Evolutionary conservation across 1,140 invertebrate species (phyloP).

Genomic region (Drosophila tropicalis): DNA sequence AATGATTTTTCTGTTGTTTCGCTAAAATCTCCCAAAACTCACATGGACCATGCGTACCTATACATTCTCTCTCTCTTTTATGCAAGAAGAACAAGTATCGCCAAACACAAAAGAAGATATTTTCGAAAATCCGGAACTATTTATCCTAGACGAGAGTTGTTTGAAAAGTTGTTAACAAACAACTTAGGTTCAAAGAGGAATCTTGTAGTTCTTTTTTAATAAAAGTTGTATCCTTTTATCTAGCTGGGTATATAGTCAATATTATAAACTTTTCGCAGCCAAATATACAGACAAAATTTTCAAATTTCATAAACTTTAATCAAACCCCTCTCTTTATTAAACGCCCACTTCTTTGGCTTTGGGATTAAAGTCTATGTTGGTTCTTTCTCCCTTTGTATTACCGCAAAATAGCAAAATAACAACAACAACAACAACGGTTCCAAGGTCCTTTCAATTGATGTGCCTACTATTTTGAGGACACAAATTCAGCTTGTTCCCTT

Average conservation of each 20-base stretch:
- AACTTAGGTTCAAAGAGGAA: too few relatives aligned
- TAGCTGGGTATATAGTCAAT: too few relatives aligned
- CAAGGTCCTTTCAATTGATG: slow-evolving; percentile 58
- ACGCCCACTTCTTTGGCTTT: slow-evolving; percentile 38
- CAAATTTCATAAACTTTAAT: background rate
- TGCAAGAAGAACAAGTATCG: slow-evolving; percentile 10
- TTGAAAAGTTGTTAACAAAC: background rate
- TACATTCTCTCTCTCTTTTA: background rate
- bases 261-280: too few relatives aligned
- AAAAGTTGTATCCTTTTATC: too few relatives aligned
- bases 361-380: slow-evolving; percentile 44
- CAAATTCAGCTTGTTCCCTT: background rate
- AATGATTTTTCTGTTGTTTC: slow-evolving; percentile 53
- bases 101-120: background rate
- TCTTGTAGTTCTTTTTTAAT: too few relatives aligned
- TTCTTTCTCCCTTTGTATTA: slow-evolving; percentile 32
- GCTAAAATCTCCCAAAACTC: slow-evolving; percentile 45
- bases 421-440: slow-evolving; percentile 11
- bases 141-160: background rate
- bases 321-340: slow-evolving; percentile 18
- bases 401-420: slow-evolving; percentile 40
- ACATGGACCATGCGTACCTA: slow-evolving; percentile 47
- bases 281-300: too few relatives aligned
- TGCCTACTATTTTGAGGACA: slow-evolving; percentile 33
- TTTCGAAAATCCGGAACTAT: background rate